phyloP scores from a whole-genome alignment of 1,140 invertebrate genomes.

The Euglossa dilemma region DNA sequence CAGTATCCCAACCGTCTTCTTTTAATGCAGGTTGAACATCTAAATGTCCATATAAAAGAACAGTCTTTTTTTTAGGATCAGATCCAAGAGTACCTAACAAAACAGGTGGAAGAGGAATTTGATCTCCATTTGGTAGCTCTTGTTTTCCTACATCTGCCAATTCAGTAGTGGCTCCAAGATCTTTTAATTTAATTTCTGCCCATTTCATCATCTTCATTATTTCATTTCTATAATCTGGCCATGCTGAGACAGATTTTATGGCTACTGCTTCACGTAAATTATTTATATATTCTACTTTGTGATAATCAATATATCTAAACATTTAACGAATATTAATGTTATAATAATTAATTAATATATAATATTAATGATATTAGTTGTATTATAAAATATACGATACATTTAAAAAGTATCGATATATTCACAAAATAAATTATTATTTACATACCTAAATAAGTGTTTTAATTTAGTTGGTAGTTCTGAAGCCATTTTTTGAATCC shows the following conservation, averaged over 20 bases:
- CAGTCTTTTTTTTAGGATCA: slow-evolving; percentile 94
- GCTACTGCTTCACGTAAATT: slow-evolving; percentile 93
- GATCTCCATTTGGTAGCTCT: slow-evolving; percentile 87
- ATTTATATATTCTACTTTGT: slow-evolving; percentile 90
- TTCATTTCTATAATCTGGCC: slow-evolving; percentile 90
- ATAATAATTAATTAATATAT: no score
- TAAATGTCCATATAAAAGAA: slow-evolving; percentile 98
- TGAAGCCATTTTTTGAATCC: slow-evolving; percentile 48
- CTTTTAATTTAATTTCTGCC: slow-evolving; percentile 88
- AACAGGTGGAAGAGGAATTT: slow-evolving; percentile 93
- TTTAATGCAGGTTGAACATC: slow-evolving; percentile 97
- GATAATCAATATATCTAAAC: slow-evolving; percentile 89
- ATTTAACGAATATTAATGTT: not conserved
- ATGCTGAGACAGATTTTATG: slow-evolving; percentile 97
- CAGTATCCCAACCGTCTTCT: slow-evolving; percentile 97
- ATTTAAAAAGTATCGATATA: slow-evolving; percentile 18
- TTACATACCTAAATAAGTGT: slow-evolving; percentile 61
- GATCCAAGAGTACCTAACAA: slow-evolving; percentile 92
- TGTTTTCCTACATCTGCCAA: slow-evolving; percentile 92
- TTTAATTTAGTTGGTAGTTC: slow-evolving; percentile 58
- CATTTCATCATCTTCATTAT: slow-evolving; percentile 91
- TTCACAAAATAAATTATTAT: not conserved
- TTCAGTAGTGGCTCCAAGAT: slow-evolving; percentile 89
- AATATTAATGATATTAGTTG: no score
- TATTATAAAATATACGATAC: slow-evolving; percentile 9